A percentile compares a stretch with the other conserved stretches of the same genome.
phyloP scores from a whole-genome alignment of 1,140 invertebrate genomes.

The Drosophila auraria region DNA sequence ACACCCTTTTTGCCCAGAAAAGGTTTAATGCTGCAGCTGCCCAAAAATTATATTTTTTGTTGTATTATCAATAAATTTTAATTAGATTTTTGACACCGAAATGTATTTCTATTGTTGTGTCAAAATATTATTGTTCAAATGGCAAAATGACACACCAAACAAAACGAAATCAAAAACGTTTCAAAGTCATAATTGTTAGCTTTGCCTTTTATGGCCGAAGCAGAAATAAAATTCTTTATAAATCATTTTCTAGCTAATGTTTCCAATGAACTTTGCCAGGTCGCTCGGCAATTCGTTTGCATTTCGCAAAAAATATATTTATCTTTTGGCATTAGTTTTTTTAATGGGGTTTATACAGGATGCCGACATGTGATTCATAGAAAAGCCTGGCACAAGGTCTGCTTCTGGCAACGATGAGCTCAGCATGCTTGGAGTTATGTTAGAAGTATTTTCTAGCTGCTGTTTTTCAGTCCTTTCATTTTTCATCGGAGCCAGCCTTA shows the following conservation, averaged over 20 bases:
- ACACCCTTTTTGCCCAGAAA: constrained; percentile 48
- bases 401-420: constrained; percentile 30
- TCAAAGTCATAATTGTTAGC: constrained; percentile 75
- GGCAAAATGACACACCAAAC: constrained; percentile 11
- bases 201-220: constrained; percentile 63
- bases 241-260: constrained; percentile 65
- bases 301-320: constrained; percentile 44
- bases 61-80: constrained; percentile 53
- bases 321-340: constrained; percentile 42
- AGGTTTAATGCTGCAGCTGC: constrained; percentile 50
- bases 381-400: constrained; percentile 61
- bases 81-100: constrained; percentile 65
- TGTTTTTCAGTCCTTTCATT: constrained; percentile 58
- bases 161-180: constrained; percentile 41
- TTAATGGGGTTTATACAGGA: constrained; percentile 28
- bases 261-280: constrained; percentile 75
- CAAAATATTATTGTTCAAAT: constrained; percentile 49
- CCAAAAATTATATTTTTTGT: constrained; percentile 41
- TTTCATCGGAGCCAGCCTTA: constrained; percentile 63
- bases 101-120: constrained; percentile 46
- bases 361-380: constrained; percentile 35
- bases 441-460: constrained; percentile 13
- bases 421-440: constrained; percentile 2
- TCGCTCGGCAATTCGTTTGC: constrained; percentile 66
- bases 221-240: constrained; percentile 65